Percentiles rank a stretch among this genome's conserved stretches.
Evolutionary conservation across 2,797 vertebrate species (phyloP).

Genomic region (Otolemur crassicaudatus): DNA sequence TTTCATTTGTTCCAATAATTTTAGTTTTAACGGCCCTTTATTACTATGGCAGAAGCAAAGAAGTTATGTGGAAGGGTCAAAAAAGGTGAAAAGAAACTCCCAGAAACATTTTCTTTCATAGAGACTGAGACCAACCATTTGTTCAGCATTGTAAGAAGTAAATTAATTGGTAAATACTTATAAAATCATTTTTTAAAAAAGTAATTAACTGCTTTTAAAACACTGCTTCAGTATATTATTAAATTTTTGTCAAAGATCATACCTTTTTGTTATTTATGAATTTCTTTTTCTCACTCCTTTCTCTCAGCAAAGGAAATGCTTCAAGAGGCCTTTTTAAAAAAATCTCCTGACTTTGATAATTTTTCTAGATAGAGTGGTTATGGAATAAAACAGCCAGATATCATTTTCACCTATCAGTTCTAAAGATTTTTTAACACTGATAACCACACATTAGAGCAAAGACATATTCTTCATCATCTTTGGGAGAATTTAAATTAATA

Average conservation of each 20-base stretch:
- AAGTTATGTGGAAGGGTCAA: background rate
- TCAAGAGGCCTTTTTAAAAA: background rate
- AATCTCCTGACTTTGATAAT: background rate
- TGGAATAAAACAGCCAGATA: slow-evolving; percentile 15
- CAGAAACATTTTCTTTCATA: background rate
- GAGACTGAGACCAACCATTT: background rate
- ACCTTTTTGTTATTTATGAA: slow-evolving; percentile 14
- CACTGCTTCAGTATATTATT: background rate
- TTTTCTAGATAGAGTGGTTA: slow-evolving; percentile 33
- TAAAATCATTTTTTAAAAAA: slow-evolving; percentile 27
- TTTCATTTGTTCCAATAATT: background rate
- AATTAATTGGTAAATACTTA: background rate
- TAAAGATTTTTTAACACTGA: background rate
- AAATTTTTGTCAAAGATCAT: slow-evolving; percentile 4
- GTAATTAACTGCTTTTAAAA: background rate
- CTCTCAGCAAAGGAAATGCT: background rate
- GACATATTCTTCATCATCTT: background rate
- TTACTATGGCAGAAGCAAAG: background rate
- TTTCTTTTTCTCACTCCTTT: background rate
- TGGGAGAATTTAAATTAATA: background rate
- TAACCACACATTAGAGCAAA: background rate
- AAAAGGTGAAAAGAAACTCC: slow-evolving; percentile 25
- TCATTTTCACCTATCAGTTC: background rate
- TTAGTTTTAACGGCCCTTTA: background rate
- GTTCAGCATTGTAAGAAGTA: slow-evolving; percentile 3